These are phyloP conservation scores for Cheilosia soror DNA, from an alignment of 2,888 invertebrate species.

Conservation along the genomic window DNA sequence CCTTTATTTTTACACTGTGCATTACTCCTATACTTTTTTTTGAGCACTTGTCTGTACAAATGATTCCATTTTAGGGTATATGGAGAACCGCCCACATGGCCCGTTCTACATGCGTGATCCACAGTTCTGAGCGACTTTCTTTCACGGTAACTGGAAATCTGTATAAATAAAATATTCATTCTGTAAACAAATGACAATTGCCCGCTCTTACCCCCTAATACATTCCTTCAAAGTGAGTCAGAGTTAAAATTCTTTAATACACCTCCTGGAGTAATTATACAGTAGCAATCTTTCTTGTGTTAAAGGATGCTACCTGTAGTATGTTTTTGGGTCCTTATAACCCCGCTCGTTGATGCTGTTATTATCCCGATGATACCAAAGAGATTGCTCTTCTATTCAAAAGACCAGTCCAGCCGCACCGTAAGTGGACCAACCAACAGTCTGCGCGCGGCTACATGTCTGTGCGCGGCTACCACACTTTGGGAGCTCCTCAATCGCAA, in stretches of 20 bases:
- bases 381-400: constrained; percentile 22
- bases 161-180: too few relatives aligned
- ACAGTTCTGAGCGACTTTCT: too few relatives aligned
- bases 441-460: constrained; percentile 52
- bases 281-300: constrained; percentile 55
- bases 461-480: constrained; percentile 56
- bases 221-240: constrained; percentile 29
- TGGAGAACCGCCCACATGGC: too few relatives aligned
- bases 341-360: constrained; percentile 14
- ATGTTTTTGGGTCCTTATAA: constrained; percentile 37
- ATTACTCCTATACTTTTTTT: too few relatives aligned
- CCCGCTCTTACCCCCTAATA: neutral
- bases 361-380: constrained; percentile 24
- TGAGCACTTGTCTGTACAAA: too few relatives aligned
- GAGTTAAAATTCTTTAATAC: constrained; percentile 40
- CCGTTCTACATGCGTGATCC: too few relatives aligned
- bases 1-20: too few relatives aligned
- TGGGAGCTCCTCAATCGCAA: constrained; percentile 65
- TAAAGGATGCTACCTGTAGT: constrained; percentile 65
- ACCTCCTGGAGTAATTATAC: constrained; percentile 66
- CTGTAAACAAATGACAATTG: neutral
- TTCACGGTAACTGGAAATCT: too few relatives aligned
- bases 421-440: constrained; percentile 21
- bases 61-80: too few relatives aligned
- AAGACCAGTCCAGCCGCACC: constrained; percentile 4